Evolutionary conservation across 2,113 vertebrate species (phyloP), one percentile per base, ranked within the genome.

Genomic region (Salvelinus namaycush): DNA sequence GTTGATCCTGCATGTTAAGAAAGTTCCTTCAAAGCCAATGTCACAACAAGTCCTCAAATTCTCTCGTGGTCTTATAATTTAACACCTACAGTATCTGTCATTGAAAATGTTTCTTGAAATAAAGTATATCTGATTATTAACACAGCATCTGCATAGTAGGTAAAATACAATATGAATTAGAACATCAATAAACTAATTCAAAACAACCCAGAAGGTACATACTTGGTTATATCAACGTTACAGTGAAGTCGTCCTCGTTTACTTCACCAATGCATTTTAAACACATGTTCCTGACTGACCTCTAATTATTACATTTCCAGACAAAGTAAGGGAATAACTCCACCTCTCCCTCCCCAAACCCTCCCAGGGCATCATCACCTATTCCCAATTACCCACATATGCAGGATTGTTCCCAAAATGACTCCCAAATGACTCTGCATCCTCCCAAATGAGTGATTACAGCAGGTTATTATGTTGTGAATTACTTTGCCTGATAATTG

Each of bases 401-500:
- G 62, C 64, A 60, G 73, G 65, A 77, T 83, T 74, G 77, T 73
- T 84, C 69, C 26, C 76, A 70, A 86, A 90, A 83, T 83, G 79
- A 89, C 83, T 87, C 79, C 71, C 80, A 87, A 90, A 91, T 84
- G 72, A 84, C 76, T 81, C 66, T 71, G 84, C 78, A 80, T 86
- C 76, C 80, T 79, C 84, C 85, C 79, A 87, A 81, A 89, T 83
- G 80, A 91, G 77, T 76, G 71, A 81, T 78, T 85, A 77, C 11
- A 70, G 77, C 65, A 20, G 69, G 70, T 77, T 81, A 66, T 69
- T 81, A 75, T 81, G 76, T 84, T 80, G 44, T 76, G 80, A 90
- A 91, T 90, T 83, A 87, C 82, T 80, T 76, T 80, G 74, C 79
- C 68, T 81, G 85, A 87, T 92, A 90, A 93, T 92, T 91, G 84